Evolutionary conservation across 2,888 invertebrate species (phyloP), one percentile per base, ranked within the genome.

Genomic region (Limulus polyphemus): DNA sequence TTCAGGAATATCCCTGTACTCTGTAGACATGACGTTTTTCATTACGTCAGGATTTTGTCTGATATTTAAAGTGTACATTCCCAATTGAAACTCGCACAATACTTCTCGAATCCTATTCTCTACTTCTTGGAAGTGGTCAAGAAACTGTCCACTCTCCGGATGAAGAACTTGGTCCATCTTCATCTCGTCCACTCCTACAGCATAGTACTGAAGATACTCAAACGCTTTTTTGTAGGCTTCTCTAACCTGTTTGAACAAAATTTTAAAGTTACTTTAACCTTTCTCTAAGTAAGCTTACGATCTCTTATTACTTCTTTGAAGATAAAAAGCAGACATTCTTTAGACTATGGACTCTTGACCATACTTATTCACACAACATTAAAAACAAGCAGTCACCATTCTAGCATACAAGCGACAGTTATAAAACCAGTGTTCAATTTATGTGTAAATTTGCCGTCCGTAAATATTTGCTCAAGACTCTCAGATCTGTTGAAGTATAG

Each of bases 151-250:
- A 14, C 16, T 17, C 5, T 32, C 32, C 49, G 74, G 73, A 69
- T 79, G 74, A 56, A 82, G 79, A 32, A 82, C 78, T 67, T 82
- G 81, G 69, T 84, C 83, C 75, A 79, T 77, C 50, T 81, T 79
- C 57, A 86, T 80, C 71, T 83, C 83, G 71, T 87, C 82, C 62
- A 87, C 73, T 47, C 83, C 85, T 10, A 86, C 85, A 1, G 86
- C 85, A 65, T 84, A 80, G 77, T 81, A 82, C 76, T 88, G 87
- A 74, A 88, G 77, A 68, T 81, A 82, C 71, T 82, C 81, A 77
- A 84, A 86, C 73, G 83, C 80, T 61, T 81, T 77, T 59, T 83
- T 79, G 70, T 87, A 63, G 17, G 68, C 63, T 17, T 63, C 65
- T 17, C 60, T 58, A 47, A 65, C 59, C 69, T 70, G 62, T 9